These are phyloP conservation scores for Oreochromis aureus DNA, from an alignment of 2,113 vertebrate genomes.

Conservation along the genomic window DNA sequence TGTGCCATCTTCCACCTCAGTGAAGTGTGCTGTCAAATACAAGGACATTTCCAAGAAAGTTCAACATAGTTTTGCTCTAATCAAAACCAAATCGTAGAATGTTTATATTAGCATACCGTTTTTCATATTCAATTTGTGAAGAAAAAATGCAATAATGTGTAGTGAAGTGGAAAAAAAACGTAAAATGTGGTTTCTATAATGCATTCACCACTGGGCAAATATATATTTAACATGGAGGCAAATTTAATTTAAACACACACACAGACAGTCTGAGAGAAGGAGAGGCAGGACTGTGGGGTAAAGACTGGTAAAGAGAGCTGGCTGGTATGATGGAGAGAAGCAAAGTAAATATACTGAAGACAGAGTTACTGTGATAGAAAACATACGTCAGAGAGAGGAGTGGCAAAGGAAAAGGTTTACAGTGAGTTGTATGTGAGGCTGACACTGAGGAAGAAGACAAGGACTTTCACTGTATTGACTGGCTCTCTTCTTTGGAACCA, in stretches of 20 bases:
- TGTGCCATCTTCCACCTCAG: background rate
- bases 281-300: background rate
- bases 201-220: background rate
- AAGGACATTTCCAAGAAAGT: background rate
- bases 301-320: background rate
- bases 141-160: background rate
- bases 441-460: background rate
- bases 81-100: background rate
- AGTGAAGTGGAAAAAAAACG: background rate
- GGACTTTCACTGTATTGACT: background rate
- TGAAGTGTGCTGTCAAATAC: background rate
- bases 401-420: background rate
- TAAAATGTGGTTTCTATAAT: background rate
- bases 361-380: background rate
- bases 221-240: background rate
- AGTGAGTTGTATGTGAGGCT: background rate
- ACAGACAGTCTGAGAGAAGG: background rate
- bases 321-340: background rate
- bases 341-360: background rate
- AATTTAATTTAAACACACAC: background rate
- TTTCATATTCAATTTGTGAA: background rate
- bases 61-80: background rate
- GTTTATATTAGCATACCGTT: background rate
- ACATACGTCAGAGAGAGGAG: no score
- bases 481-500: no score